These are phyloP conservation scores for Chymomyza fuscimana DNA, from an alignment of 2,888 invertebrate genomes.

Conservation along the genomic window DNA sequence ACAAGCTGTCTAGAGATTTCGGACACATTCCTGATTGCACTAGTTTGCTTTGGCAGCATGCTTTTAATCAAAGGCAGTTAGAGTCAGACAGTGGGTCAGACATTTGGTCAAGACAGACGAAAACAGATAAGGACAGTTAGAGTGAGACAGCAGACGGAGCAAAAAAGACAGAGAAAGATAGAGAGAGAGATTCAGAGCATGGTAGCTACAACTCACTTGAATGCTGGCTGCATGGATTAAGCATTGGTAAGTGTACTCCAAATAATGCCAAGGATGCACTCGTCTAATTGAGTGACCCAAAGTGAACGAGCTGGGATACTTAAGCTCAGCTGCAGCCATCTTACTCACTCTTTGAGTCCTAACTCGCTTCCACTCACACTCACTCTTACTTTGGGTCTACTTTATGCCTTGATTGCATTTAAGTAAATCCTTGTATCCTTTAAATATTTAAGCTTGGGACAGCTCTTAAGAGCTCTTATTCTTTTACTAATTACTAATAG, in stretches of 20 bases:
- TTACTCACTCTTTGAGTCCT: conserved; percentile 11
- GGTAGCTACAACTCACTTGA: neutral
- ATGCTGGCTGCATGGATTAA: neutral
- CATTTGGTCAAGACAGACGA: conserved; percentile 32
- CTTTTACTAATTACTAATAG: neutral
- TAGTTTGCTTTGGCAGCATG: conserved; percentile 45
- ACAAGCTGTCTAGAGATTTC: too few species aligned
- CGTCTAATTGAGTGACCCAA: conserved; percentile 53
- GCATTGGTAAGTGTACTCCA: neutral
- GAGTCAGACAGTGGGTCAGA: neutral
- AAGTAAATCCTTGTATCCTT: conserved; percentile 39
- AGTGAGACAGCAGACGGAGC: neutral
- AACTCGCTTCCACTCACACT: too few species aligned
- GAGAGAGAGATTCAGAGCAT: neutral
- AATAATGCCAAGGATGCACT: conserved; percentile 47
- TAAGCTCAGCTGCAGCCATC: conserved; percentile 38
- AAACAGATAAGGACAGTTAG: conserved; percentile 34
- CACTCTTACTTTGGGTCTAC: neutral
- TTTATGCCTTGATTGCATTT: conserved; percentile 44
- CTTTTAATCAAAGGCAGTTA: conserved; percentile 61
- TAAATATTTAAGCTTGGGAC: conserved; percentile 39
- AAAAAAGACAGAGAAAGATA: neutral
- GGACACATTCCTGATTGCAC: conserved; percentile 35
- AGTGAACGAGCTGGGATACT: conserved; percentile 49
- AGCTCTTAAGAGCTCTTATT: neutral